Conservation (phyloP, 2,888 invertebrate species). For the Drosophila austrosaltans region DNA sequence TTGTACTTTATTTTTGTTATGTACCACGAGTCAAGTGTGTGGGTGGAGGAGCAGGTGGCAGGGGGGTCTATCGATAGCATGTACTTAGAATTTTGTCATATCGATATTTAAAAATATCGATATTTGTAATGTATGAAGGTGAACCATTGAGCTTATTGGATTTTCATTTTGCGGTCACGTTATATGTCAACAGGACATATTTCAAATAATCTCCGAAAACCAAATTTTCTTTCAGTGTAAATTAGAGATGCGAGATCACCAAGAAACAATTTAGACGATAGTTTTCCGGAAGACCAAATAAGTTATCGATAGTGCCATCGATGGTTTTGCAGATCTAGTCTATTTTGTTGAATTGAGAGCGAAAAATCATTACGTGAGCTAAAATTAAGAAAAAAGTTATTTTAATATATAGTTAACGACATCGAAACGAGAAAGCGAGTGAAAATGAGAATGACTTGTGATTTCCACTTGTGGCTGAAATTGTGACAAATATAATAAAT, state of each 20-base stretch:
- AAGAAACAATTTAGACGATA: not conserved
- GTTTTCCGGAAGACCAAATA: not conserved
- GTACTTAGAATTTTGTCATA: not conserved
- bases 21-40: constrained; percentile 43
- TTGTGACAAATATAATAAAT: constrained; percentile 54
- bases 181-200: too few species aligned
- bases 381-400: constrained; percentile 51
- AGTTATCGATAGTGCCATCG: not conserved
- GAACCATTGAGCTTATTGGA: too few species aligned
- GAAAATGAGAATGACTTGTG: constrained; percentile 18
- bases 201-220: too few species aligned
- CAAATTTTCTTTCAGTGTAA: not conserved
- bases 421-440: constrained; percentile 19
- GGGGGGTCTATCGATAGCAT: constrained; percentile 14
- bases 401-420: constrained; percentile 6
- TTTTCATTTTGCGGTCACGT: too few species aligned
- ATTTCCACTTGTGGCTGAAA: constrained; percentile 36
- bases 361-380: constrained; percentile 66
- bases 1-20: constrained; percentile 47
- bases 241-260: not conserved
- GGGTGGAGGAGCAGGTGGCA: constrained; percentile 17
- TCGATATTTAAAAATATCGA: constrained; percentile 1
- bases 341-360: constrained; percentile 4
- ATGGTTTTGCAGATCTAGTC: not conserved
- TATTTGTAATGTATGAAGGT: not conserved